Conservation (phyloP, 1,140 invertebrate genomes). For the Ceratina australensis region DNA sequence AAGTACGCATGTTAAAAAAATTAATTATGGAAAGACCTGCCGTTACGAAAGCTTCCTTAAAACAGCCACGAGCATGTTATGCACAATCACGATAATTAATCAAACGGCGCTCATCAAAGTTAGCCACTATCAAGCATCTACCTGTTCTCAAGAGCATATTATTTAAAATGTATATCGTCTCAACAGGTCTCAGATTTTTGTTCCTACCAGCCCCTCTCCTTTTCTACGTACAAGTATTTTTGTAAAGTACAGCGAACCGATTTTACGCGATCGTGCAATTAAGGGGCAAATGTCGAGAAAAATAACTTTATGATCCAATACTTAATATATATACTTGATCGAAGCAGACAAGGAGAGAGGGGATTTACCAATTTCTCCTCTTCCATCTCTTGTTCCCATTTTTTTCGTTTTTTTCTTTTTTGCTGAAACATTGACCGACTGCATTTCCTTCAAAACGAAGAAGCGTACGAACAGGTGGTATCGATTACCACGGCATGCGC, state of each 20-base stretch:
- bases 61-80: neutral
- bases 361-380: constrained; percentile 7
- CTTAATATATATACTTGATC: constrained; percentile 16
- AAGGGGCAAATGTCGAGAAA: neutral
- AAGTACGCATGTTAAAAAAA: neutral
- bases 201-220: neutral
- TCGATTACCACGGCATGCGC: constrained; percentile 63
- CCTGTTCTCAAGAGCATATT: neutral
- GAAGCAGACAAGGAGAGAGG: constrained; percentile 1
- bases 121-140: neutral
- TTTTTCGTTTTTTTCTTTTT: neutral
- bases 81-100: constrained; percentile 12
- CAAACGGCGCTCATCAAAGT: neutral
- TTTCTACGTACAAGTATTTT: neutral
- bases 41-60: neutral
- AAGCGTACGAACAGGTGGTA: constrained; percentile 60
- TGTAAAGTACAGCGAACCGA: neutral
- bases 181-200: neutral
- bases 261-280: constrained; percentile 19
- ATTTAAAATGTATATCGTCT: constrained; percentile 4
- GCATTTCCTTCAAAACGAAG: constrained; percentile 49
- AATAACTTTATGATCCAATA: constrained; percentile 23
- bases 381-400: neutral
- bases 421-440: constrained; percentile 1
- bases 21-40: neutral